Evolutionary conservation across 1,140 invertebrate genomes (phyloP).

Genomic region (Oppia nitens): DNA sequence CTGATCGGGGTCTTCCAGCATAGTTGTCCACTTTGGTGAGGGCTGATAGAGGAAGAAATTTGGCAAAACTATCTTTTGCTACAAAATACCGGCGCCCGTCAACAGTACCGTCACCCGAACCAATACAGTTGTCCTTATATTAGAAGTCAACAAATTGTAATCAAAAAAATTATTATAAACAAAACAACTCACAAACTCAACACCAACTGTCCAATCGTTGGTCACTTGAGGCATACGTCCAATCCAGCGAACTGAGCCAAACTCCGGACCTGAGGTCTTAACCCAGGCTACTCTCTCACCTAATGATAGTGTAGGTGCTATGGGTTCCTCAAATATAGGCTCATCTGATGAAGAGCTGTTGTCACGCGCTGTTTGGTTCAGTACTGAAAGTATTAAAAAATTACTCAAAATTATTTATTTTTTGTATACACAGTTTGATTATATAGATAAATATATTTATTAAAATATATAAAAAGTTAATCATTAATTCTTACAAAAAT

Average conservation of each 20-base stretch:
- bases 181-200: conserved; percentile 38
- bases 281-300: conserved; percentile 40
- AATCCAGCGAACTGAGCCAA: conserved; percentile 37
- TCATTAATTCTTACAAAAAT: too few species aligned
- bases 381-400: neutral
- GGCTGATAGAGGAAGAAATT: conserved; percentile 35
- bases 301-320: conserved; percentile 26
- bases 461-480: too few species aligned
- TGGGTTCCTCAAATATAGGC: conserved; percentile 16
- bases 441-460: too few species aligned
- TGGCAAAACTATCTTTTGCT: conserved; percentile 42
- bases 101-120: conserved; percentile 47
- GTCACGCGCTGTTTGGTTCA: conserved; percentile 7
- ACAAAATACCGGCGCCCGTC: conserved; percentile 49
- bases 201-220: conserved; percentile 34
- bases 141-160: too few species aligned
- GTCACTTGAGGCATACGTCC: conserved; percentile 33
- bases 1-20: conserved; percentile 15
- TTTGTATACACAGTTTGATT: too few species aligned
- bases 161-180: neutral
- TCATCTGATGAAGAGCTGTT: conserved; percentile 11
- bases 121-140: conserved; percentile 25
- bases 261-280: conserved; percentile 32
- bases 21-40: conserved; percentile 33
- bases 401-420: neutral